Conservation (phyloP, 2,888 invertebrate genomes). For the Gymnosoma rotundatum region DNA sequence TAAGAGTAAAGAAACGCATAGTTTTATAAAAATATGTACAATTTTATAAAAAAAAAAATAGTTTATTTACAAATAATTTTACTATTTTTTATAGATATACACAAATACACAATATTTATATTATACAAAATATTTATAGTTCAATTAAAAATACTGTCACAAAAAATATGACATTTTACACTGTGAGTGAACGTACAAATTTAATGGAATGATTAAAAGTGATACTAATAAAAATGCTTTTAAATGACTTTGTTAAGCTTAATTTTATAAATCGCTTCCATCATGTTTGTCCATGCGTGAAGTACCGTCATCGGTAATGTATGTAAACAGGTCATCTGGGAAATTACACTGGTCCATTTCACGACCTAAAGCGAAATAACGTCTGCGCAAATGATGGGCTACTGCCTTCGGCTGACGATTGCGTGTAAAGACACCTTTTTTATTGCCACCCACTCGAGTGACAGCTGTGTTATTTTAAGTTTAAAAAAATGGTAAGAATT, state of each 20-base stretch:
- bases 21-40: slow-evolving; percentile 22
- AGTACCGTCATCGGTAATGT: slow-evolving; percentile 79
- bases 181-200: slow-evolving; percentile 43
- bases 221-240: slow-evolving; percentile 36
- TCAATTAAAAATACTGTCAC: slow-evolving; percentile 48
- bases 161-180: slow-evolving; percentile 56
- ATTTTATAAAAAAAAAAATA: slow-evolving; percentile 66
- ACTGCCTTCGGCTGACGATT: slow-evolving; percentile 94
- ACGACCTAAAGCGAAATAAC: slow-evolving; percentile 88
- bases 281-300: slow-evolving; percentile 72
- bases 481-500: not conserved
- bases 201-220: slow-evolving; percentile 56
- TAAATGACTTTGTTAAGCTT: slow-evolving; percentile 13
- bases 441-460: slow-evolving; percentile 93
- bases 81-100: slow-evolving; percentile 61
- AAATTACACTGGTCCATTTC: slow-evolving; percentile 84
- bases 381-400: slow-evolving; percentile 90
- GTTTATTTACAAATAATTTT: slow-evolving; percentile 63
- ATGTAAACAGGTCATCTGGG: slow-evolving; percentile 85
- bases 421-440: slow-evolving; percentile 95
- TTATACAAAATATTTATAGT: not conserved
- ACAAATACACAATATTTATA: slow-evolving; percentile 32
- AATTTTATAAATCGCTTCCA: slow-evolving; percentile 76
- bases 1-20: not conserved
- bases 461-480: slow-evolving; percentile 83